Conservation (phyloP, 2,888 invertebrate species). For the Cephus pygmeus region DNA sequence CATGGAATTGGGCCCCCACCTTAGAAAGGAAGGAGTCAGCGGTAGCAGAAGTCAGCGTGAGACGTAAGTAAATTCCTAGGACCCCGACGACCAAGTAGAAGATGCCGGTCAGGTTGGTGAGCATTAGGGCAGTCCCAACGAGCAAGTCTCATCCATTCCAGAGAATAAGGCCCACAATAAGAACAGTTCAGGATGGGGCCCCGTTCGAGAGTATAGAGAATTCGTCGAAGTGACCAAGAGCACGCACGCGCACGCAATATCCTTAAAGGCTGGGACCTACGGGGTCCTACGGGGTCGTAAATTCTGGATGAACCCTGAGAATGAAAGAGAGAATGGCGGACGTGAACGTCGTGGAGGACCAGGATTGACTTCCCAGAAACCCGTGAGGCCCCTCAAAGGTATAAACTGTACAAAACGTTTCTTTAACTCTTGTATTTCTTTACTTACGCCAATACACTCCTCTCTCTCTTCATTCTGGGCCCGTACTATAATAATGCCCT, state of each 20-base stretch:
- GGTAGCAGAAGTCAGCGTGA: background rate
- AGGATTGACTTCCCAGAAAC: background rate
- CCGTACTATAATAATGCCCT: background rate
- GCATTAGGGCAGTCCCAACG: background rate
- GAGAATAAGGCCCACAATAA: background rate
- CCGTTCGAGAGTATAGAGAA: background rate
- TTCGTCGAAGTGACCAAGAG: background rate
- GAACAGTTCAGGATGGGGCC: background rate
- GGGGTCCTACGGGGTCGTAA: constrained; percentile 41
- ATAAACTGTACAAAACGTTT: background rate
- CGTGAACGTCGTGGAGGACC: background rate
- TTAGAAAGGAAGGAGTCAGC: background rate
- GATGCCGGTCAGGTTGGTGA: background rate
- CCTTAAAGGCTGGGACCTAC: constrained; percentile 17
- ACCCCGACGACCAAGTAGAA: background rate
- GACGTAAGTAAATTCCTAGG: background rate
- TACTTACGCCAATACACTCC: background rate
- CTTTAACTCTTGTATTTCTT: background rate
- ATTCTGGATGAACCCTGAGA: constrained; percentile 37
- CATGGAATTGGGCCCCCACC: background rate
- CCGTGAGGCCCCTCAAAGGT: background rate
- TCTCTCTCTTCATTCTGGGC: background rate
- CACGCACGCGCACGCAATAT: background rate
- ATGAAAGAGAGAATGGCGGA: constrained; percentile 13
- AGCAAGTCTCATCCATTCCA: background rate